These are phyloP conservation scores for Bergia puertoricense DNA, from an alignment of 92 coral and sea anemone species.

Conservation along the genomic window DNA sequence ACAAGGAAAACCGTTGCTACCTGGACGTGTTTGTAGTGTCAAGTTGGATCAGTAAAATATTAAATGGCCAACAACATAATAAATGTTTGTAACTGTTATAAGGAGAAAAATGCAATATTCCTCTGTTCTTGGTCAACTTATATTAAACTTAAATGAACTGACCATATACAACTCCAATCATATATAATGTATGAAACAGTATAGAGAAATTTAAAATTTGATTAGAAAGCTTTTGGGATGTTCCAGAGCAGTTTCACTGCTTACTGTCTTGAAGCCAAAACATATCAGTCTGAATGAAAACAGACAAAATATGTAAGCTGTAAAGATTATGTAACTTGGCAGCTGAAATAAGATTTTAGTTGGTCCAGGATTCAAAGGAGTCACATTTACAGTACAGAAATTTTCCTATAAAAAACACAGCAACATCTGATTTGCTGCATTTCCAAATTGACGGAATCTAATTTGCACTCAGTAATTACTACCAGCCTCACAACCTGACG, in stretches of 20 bases:
- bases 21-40: not conserved
- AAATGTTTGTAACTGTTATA: too few species aligned
- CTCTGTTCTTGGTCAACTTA: not conserved
- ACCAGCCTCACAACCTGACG: not conserved
- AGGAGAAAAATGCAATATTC: not conserved
- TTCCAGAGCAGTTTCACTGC: not conserved
- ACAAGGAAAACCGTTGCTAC: not conserved
- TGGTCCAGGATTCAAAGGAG: not conserved
- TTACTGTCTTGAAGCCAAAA: too few species aligned
- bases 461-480: not conserved
- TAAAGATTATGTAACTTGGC: too few species aligned
- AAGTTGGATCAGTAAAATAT: not conserved
- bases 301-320: not conserved
- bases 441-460: not conserved
- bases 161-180: not conserved
- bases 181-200: not conserved
- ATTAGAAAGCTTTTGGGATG: not conserved
- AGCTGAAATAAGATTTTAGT: not conserved
- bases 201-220: not conserved
- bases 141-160: too few species aligned
- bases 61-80: too few species aligned
- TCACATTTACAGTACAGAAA: not conserved
- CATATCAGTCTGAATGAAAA: not conserved
- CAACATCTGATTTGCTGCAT: not conserved
- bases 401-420: not conserved